Conservation (phyloP, 2,888 invertebrate species). For the Cremastobaeus sp. region DNA sequence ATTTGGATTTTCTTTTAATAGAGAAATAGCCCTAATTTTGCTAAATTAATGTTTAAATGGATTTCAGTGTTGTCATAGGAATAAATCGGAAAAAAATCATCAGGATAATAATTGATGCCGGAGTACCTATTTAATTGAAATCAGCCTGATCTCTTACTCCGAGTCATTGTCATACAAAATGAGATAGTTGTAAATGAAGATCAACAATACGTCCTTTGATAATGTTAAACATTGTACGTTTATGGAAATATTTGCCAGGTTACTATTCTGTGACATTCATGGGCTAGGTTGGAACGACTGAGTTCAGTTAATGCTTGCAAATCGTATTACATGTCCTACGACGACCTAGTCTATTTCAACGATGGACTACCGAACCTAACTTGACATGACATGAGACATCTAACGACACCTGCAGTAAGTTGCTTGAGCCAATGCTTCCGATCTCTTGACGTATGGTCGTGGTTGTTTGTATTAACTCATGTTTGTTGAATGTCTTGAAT, state of each 20-base stretch:
- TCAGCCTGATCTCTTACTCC: too few species aligned
- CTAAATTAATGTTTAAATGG: too few species aligned
- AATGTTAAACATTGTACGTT: slow-evolving; percentile 65
- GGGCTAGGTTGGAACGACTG: slow-evolving; percentile 58
- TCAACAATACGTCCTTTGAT: slow-evolving; percentile 70
- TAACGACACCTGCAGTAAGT: slow-evolving; percentile 51
- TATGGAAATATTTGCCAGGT: slow-evolving; percentile 73
- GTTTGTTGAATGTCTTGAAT: slow-evolving; percentile 61
- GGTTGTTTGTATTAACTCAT: slow-evolving; percentile 55
- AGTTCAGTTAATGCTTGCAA: slow-evolving; percentile 76
- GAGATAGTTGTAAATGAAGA: slow-evolving; percentile 18
- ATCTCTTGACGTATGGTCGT: slow-evolving; percentile 48
- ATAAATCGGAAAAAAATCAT: too few species aligned
- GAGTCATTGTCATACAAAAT: neutral
- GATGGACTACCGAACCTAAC: slow-evolving; percentile 51
- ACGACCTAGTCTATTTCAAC: slow-evolving; percentile 54
- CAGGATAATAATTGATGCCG: too few species aligned
- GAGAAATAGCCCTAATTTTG: too few species aligned
- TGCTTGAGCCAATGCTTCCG: slow-evolving; percentile 47
- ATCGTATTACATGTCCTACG: slow-evolving; percentile 76
- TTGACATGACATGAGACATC: slow-evolving; percentile 54
- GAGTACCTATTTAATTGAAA: too few species aligned
- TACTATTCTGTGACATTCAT: slow-evolving; percentile 48
- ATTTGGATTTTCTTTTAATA: too few species aligned
- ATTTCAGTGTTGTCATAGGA: too few species aligned